Evolutionary conservation across 1,140 invertebrate genomes (phyloP).

Genomic region (Chironomus tepperi): DNA sequence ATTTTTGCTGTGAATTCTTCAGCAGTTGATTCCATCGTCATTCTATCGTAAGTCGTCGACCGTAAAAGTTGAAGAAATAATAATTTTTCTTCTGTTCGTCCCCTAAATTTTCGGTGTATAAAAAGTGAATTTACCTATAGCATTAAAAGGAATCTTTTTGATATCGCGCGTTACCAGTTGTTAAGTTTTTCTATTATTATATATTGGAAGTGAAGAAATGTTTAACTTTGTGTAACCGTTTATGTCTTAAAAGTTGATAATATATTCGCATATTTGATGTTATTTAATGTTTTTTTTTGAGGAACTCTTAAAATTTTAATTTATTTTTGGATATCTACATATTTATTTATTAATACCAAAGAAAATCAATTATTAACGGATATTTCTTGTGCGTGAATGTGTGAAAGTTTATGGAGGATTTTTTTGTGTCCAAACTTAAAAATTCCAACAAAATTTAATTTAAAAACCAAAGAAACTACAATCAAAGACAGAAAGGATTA

Average conservation of each 20-base stretch:
- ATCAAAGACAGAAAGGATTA: not conserved
- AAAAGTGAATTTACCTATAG: not conserved
- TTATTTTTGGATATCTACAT: too few relatives aligned
- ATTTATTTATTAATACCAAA: not conserved
- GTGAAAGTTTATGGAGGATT: too few relatives aligned
- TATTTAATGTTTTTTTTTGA: not conserved
- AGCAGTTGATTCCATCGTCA: not conserved
- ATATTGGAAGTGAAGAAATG: not conserved
- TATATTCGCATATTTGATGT: not conserved
- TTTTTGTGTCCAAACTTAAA: not conserved
- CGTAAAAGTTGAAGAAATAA: slow-evolving; percentile 8
- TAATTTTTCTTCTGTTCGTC: not conserved
- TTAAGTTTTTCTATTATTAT: not conserved
- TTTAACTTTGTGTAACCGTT: slow-evolving; percentile 19
- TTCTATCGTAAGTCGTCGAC: slow-evolving; percentile 15
- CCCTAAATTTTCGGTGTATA: not conserved
- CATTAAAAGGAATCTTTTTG: slow-evolving; percentile 7
- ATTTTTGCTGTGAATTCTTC: slow-evolving; percentile 5
- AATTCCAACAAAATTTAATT: not conserved
- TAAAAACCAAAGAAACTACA: not conserved
- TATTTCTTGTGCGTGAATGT: too few relatives aligned
- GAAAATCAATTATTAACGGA: too few relatives aligned
- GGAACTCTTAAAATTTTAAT: too few relatives aligned
- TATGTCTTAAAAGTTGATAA: not conserved
- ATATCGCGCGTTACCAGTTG: slow-evolving; percentile 5